Base-by-base conservation (phyloP, 92 coral and sea anemone genomes). In the Montipora capitata region DNA sequence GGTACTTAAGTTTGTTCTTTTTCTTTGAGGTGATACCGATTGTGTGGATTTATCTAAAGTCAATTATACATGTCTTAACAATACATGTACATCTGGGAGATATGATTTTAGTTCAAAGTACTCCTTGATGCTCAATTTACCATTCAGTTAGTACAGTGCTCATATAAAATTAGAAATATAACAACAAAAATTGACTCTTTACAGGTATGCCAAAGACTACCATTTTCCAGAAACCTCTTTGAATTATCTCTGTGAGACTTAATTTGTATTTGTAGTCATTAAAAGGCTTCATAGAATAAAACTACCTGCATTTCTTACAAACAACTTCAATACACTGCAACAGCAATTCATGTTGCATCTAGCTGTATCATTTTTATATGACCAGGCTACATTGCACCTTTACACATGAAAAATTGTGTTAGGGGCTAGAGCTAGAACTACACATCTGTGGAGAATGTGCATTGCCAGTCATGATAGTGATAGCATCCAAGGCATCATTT, bases 401-500 rank as follows among this genome's bases (percentile, higher is more conserved):
- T 2, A 56, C 66, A 59, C 13, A 59, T 10, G 27, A 59, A 12
- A 59, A 59, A 12, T 59, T 59, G 5, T 10, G 5, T 15, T 0
- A 0, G 27, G 27, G 0, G 27, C 27, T 20, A 40, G 40, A 20
- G 40, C 44, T 68, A 68, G 40, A 56, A 56, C 62, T 56, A 56
- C 62, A 56, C 62, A 56, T 56, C 62, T 56, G 62, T 56, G 62
- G 57, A 15, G 27, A 20, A 20, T 20, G 27, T 20, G 27, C 27
- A 20, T 20, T 20, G 27, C 27, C 27, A 20, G 27, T 20, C 27
- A 20, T 20, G 27, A 20, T 20, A 13, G 76, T 84, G 12, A 8
- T 39, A 38, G 79, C 96, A 9, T 79, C 92, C 2, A 90, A 82
- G 35, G 94, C 94, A 72, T 68, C 93, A 59, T 92, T 92, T 62